Conservation (phyloP, 37 sponge, comb jelly and placozoan species). For the Petrosia ficiformis region DNA sequence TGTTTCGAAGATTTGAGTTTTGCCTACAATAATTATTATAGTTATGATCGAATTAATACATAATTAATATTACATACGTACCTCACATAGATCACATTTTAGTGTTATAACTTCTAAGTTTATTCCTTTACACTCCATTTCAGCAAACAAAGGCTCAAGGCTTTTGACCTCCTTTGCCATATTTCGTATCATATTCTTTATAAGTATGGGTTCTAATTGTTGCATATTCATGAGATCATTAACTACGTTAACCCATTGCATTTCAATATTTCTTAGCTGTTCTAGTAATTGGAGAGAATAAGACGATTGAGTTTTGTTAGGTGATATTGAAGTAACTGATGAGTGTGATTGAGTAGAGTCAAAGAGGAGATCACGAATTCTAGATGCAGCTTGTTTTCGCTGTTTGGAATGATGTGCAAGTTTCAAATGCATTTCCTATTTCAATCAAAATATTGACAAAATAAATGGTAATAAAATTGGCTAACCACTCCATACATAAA, state of each 20-base stretch:
- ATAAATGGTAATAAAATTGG: neutral
- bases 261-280: slow-evolving; percentile 10
- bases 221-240: slow-evolving; percentile 25
- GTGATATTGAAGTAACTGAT: neutral
- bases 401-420: neutral
- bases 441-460: neutral
- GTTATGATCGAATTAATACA: too few species aligned
- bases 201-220: slow-evolving; percentile 20
- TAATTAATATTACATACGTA: too few species aligned
- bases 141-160: neutral
- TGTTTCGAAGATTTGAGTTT: neutral
- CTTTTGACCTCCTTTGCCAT: slow-evolving; percentile 8
- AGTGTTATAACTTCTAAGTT: neutral
- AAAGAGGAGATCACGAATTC: neutral
- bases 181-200: slow-evolving; percentile 20
- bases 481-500: too few species aligned
- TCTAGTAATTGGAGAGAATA: neutral
- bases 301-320: neutral
- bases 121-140: neutral
- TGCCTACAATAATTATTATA: neutral
- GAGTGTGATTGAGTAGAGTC: neutral
- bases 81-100: neutral
- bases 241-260: slow-evolving; percentile 11
- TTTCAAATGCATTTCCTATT: slow-evolving; percentile 5
- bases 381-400: slow-evolving; percentile 7